Evolutionary conservation across 2,888 invertebrate species (phyloP), one percentile per base, ranked within the genome.

Genomic region (Sarcophaga rosellei): DNA sequence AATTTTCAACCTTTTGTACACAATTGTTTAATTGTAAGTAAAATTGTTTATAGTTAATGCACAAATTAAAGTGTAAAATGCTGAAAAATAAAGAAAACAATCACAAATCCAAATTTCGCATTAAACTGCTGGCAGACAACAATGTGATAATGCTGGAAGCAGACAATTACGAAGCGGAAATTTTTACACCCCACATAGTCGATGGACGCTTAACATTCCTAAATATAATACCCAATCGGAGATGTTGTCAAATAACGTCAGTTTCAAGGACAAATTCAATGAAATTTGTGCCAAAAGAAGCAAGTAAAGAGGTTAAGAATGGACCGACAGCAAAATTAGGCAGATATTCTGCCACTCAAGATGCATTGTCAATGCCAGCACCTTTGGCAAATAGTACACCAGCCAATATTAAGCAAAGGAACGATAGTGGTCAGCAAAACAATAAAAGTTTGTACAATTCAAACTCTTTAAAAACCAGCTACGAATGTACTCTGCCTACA

Each of bases 111-210:
- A 83, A 86, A 47, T 91, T 89, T 84, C 88, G 86, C 4, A 90
- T 93, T n/a, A 90, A 91, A 80, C 59, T 92, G 45, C 72, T 92
- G 23, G 88, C 90, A 0, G 91, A 90, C 8, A 89, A 91, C 15
- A 91, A 90, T 87, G 89, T 91, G 8, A 88, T 92, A 6, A 72
- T 91, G 45, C 89, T 91, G 1, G 90, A 91, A 3, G 89, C 89
- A 6, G 62, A 77, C 1, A 91, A 91, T 20, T 90, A 86, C 47
- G 92, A 92, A 73, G 88, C 90, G 0, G 92, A 93, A 74, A 87
- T 92, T 1, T 92, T 93, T 66, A 87, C 90, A 76, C 92, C 92
- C 3, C 88, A 89, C n/a, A 90, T 92, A 23, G 75, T 90, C 4
- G 90, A 91, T n/a, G 91, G 90, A 1, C 89, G 91, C 0, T 90